phyloP scores from a whole-genome alignment of 2,797 vertebrate genomes.

The Botia almorhae region DNA sequence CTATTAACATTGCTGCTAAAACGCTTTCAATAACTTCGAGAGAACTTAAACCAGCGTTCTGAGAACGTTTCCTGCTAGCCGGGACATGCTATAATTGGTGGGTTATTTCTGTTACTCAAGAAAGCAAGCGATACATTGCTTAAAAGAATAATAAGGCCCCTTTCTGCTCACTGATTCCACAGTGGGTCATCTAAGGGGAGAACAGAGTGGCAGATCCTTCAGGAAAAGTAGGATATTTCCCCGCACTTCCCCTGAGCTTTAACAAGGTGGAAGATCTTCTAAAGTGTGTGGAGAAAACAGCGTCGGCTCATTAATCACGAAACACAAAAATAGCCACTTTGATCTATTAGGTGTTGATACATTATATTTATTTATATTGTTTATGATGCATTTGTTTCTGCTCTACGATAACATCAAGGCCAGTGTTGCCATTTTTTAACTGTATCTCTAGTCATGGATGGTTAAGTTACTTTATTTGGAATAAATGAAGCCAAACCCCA shows the following conservation, averaged over 20 bases:
- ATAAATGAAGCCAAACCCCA: constrained; percentile 14
- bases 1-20: too few relatives aligned
- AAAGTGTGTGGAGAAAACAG: constrained; percentile 21
- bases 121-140: neutral
- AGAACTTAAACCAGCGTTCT: too few relatives aligned
- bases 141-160: constrained; percentile 7
- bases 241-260: constrained; percentile 23
- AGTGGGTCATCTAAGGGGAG: constrained; percentile 27
- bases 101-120: neutral
- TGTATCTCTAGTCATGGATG: neutral
- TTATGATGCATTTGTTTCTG: constrained; percentile 17
- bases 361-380: constrained; percentile 31
- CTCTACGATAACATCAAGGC: constrained; percentile 32
- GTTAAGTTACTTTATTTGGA: constrained; percentile 11
- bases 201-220: constrained; percentile 9
- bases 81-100: neutral
- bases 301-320: constrained; percentile 47
- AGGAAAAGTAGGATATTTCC: constrained; percentile 37
- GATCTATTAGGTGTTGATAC: constrained; percentile 47
- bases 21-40: too few relatives aligned
- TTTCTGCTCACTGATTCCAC: neutral
- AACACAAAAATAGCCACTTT: constrained; percentile 43
- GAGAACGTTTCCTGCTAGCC: too few relatives aligned
- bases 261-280: constrained; percentile 38
- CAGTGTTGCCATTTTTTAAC: constrained; percentile 3